Evolutionary conservation across 2,888 invertebrate species (phyloP).

Genomic region (Sthenelais limicola): DNA sequence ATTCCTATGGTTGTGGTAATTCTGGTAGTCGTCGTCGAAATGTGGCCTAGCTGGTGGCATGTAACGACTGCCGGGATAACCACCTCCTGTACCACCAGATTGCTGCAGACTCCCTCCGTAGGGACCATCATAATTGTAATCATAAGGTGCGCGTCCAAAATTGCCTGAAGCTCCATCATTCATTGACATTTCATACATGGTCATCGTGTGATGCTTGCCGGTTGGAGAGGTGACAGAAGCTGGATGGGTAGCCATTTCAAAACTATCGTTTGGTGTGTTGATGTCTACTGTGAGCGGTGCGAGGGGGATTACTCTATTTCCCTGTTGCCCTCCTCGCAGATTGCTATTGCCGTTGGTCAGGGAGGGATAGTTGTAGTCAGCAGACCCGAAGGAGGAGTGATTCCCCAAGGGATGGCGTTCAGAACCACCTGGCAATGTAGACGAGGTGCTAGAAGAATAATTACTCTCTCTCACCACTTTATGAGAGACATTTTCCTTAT

Average conservation of each 20-base stretch:
- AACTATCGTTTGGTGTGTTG: slow-evolving; percentile 17
- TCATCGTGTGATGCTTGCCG: slow-evolving; percentile 20
- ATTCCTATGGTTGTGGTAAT: slow-evolving; percentile 22
- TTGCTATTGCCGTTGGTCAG: not conserved
- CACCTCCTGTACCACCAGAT: not conserved
- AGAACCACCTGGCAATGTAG: not conserved
- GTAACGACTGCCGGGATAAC: not conserved
- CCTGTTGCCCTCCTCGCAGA: not conserved
- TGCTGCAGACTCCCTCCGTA: not conserved
- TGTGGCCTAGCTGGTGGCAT: not conserved
- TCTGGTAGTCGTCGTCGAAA: slow-evolving; percentile 17
- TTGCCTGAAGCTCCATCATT: not conserved
- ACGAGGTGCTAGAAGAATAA: not conserved
- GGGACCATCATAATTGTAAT: slow-evolving; percentile 16
- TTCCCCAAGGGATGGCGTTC: slow-evolving; percentile 5
- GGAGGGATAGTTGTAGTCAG: not conserved
- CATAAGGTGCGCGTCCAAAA: not conserved
- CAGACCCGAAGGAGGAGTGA: too few relatives aligned
- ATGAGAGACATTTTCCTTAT: slow-evolving; percentile 17
- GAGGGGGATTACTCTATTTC: slow-evolving; percentile 20
- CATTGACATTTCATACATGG: slow-evolving; percentile 35
- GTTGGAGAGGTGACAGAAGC: slow-evolving; percentile 26
- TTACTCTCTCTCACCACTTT: not conserved
- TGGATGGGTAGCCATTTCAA: slow-evolving; percentile 17
- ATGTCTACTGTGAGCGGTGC: slow-evolving; percentile 34